These are phyloP conservation scores for Notolabrus celidotus DNA, from an alignment of 2,797 vertebrate species.

Conservation along the genomic window DNA sequence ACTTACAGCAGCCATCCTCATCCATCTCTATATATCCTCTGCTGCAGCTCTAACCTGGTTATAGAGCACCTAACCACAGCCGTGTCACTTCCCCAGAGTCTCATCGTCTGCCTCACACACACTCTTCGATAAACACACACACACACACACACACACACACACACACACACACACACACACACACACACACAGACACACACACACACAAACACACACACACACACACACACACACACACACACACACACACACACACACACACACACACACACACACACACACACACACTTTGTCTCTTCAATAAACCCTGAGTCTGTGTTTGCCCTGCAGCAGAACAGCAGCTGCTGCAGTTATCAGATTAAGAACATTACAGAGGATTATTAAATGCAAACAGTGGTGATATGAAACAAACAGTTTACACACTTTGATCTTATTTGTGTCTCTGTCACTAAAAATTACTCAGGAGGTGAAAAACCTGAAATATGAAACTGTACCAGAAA, in stretches of 20 bases:
- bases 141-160: neutral
- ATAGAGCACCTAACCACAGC: slow-evolving; percentile 50
- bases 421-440: neutral
- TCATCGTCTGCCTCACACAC: slow-evolving; percentile 6
- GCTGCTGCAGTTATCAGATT: slow-evolving; percentile 22
- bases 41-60: slow-evolving; percentile 67
- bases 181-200: neutral
- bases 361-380: neutral
- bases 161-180: neutral
- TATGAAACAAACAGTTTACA: neutral
- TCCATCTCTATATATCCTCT: slow-evolving; percentile 66
- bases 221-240: neutral
- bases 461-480: neutral
- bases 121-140: neutral
- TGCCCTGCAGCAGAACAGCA: slow-evolving; percentile 10
- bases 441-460: neutral
- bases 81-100: slow-evolving; percentile 45
- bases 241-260: neutral
- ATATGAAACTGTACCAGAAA: neutral
- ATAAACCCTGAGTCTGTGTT: slow-evolving; percentile 21
- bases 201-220: neutral
- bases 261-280: neutral
- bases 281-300: neutral
- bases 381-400: neutral
- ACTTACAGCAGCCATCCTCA: slow-evolving; percentile 41